Conservation (phyloP, 2,797 vertebrate genomes). For the Oreonectes daqikongensis region DNA sequence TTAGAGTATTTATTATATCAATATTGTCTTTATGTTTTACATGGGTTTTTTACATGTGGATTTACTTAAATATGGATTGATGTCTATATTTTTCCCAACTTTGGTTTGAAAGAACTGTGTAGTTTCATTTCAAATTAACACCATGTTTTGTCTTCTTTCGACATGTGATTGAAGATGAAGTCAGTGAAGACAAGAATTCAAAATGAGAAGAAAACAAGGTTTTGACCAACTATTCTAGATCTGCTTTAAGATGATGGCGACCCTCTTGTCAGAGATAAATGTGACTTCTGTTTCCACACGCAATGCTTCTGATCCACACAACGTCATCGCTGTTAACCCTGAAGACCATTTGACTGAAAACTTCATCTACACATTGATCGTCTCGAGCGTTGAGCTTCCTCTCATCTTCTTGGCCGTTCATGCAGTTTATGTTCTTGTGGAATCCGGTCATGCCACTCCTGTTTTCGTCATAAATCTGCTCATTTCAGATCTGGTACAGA, state of each 20-base stretch:
- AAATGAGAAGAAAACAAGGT: neutral
- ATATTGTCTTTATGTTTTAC: no score
- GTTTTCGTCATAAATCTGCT: slow-evolving; percentile 2
- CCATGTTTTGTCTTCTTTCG: neutral
- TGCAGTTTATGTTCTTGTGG: neutral
- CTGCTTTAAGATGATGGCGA: neutral
- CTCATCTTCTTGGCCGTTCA: neutral
- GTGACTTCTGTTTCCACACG: neutral
- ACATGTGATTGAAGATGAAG: no score
- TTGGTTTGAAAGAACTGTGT: no score
- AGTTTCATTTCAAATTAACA: neutral
- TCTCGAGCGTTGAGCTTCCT: neutral
- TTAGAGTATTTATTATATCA: no score
- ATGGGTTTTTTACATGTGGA: no score
- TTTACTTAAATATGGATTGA: no score
- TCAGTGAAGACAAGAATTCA: neutral
- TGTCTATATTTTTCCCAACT: no score
- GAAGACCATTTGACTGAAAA: neutral
- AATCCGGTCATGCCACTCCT: neutral
- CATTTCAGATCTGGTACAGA: neutral
- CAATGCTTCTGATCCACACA: neutral
- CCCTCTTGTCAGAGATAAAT: neutral
- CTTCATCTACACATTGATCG: neutral
- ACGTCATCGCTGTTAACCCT: neutral
- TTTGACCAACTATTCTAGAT: neutral